Evolutionary conservation across 2,888 invertebrate genomes (phyloP).

Genomic region (Nephrotoma flavescens): DNA sequence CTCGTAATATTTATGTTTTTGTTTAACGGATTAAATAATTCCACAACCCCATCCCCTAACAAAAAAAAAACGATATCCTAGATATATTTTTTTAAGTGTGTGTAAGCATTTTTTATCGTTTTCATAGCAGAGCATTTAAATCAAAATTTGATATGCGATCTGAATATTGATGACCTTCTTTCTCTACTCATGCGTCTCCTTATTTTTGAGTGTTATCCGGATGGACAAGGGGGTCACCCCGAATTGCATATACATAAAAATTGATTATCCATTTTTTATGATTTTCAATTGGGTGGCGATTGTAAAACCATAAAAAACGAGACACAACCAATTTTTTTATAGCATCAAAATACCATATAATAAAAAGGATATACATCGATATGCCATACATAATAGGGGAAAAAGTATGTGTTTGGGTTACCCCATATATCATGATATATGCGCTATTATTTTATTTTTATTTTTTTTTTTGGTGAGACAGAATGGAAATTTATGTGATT

Average conservation of each 20-base stretch:
- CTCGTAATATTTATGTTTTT: neutral
- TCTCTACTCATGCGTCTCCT: neutral
- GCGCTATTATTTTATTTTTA: neutral
- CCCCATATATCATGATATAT: neutral
- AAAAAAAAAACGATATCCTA: too few relatives aligned
- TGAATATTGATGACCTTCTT: conserved; percentile 8
- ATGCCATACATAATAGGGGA: neutral
- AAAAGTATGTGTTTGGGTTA: neutral
- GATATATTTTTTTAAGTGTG: neutral
- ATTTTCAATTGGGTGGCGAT: neutral
- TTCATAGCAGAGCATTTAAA: conserved; percentile 8
- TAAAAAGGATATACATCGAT: neutral
- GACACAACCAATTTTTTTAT: neutral
- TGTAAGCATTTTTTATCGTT: conserved; percentile 7
- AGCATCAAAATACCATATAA: neutral
- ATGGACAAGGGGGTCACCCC: neutral
- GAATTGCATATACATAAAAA: neutral
- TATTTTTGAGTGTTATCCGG: neutral
- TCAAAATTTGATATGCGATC: conserved; percentile 10
- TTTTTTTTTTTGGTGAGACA: neutral
- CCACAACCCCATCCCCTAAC: neutral
- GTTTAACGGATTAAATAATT: neutral
- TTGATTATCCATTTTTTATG: neutral
- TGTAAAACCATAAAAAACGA: neutral
- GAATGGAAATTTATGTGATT: neutral